Evolutionary conservation across 2,113 vertebrate genomes (phyloP).

Genomic region (Brachyistius frenatus): DNA sequence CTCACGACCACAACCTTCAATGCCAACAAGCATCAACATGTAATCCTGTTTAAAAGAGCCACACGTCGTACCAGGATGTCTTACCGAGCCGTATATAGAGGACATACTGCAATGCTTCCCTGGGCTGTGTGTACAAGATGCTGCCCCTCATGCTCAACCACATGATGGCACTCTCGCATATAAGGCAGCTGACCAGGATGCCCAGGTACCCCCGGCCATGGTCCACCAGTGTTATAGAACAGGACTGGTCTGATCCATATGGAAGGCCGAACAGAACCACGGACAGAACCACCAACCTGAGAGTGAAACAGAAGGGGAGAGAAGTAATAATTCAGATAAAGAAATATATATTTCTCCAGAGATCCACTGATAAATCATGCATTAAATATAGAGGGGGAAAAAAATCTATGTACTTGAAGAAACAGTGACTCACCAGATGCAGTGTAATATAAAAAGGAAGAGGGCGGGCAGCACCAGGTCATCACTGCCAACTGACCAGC

Average conservation of each 20-base stretch:
- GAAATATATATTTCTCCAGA: neutral
- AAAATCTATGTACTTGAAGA: neutral
- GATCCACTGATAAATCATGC: neutral
- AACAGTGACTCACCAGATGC: constrained; percentile 89
- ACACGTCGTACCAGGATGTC: constrained; percentile 40
- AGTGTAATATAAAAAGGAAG: constrained; percentile 98
- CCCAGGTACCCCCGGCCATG: constrained; percentile 98
- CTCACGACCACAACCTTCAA: constrained; percentile 1
- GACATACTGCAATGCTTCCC: constrained; percentile 98
- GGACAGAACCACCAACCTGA: constrained; percentile 97
- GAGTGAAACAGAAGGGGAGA: neutral
- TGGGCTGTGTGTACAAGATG: constrained; percentile 98
- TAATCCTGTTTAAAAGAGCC: neutral
- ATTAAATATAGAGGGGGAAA: neutral
- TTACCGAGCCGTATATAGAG: constrained; percentile 98
- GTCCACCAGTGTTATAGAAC: constrained; percentile 96
- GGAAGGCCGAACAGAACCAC: constrained; percentile 98
- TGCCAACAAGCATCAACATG: neutral
- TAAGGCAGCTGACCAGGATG: constrained; percentile 98
- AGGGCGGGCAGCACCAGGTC: constrained; percentile 98
- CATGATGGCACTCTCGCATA: constrained; percentile 99
- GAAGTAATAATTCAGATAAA: neutral
- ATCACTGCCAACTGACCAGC: constrained; percentile 99
- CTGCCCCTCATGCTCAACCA: constrained; percentile 99
- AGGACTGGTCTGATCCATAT: constrained; percentile 93